Conservation (phyloP, 2,113 vertebrate genomes). For the Gymnobelideus leadbeateri region DNA sequence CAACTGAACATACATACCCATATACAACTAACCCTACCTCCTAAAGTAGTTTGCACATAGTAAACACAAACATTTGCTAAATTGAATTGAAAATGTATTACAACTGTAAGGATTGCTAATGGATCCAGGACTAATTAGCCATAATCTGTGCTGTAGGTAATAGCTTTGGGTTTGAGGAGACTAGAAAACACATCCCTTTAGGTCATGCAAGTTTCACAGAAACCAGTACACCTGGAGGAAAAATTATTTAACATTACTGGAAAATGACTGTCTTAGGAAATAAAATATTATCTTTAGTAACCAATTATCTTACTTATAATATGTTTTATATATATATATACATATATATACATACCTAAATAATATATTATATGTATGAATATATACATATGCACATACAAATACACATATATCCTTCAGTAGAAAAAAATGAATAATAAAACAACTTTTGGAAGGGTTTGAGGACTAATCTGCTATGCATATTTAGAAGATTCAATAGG, state of each 20-base stretch:
- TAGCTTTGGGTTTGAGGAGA: not conserved
- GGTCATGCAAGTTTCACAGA: accelerated
- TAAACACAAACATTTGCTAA: not conserved
- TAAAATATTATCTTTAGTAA: not conserved
- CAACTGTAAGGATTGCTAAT: not conserved
- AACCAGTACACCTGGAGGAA: not conserved
- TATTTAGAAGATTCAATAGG: not conserved
- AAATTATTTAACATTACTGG: not conserved
- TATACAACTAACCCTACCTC: not conserved
- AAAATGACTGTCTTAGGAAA: not conserved
- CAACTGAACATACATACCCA: too few species aligned
- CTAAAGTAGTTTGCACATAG: not conserved
- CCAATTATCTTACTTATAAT: not conserved
- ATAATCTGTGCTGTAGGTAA: not conserved
- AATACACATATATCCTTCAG: not conserved
- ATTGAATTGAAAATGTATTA: not conserved
- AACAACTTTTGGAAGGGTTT: not conserved
- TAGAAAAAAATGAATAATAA: not conserved
- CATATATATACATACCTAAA: too few species aligned
- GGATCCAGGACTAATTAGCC: not conserved
- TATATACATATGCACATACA: too few species aligned
- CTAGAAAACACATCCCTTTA: not conserved
- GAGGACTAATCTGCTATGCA: not conserved
- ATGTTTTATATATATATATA: not conserved
- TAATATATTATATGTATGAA: too few species aligned